Percentiles rank a stretch among this genome's conserved stretches.
Conservation (phyloP, 2,888 invertebrate genomes). For the Cheilosia vernalis region DNA sequence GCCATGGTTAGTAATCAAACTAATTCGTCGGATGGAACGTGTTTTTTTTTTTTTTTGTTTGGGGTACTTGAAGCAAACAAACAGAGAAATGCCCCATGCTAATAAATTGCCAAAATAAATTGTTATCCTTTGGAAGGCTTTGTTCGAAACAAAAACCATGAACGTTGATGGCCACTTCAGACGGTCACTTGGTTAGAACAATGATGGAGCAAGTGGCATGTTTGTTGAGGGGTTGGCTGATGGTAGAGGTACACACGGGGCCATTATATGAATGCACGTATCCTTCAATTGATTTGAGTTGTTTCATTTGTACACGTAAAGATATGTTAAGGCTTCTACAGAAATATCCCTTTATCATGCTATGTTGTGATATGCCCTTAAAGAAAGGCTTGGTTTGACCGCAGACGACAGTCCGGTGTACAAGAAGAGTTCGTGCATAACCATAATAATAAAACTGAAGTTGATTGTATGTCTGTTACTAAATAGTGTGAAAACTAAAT, state of each 20-base stretch:
- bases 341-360: slow-evolving; percentile 31
- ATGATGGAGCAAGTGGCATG: not conserved
- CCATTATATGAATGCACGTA: slow-evolving; percentile 10
- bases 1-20: slow-evolving; percentile 56
- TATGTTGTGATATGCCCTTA: not conserved
- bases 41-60: slow-evolving; percentile 28
- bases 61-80: slow-evolving; percentile 17
- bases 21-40: slow-evolving; percentile 57
- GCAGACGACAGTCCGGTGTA: slow-evolving; percentile 5
- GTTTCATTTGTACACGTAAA: slow-evolving; percentile 45
- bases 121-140: slow-evolving; percentile 33
- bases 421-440: not conserved
- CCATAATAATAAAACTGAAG: no score
- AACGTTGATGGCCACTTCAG: slow-evolving; percentile 40
- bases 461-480: no score
- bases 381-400: not conserved
- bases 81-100: slow-evolving; percentile 44
- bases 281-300: slow-evolving; percentile 30
- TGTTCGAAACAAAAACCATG: slow-evolving; percentile 4
- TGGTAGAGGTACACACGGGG: no score
- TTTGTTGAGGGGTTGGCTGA: not conserved
- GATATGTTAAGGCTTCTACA: slow-evolving; percentile 31
- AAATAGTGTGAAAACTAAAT: no score
- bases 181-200: slow-evolving; percentile 5
- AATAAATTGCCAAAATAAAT: slow-evolving; percentile 55